phyloP scores from a whole-genome alignment of 2,888 invertebrate species.

The Lingula anatina region DNA sequence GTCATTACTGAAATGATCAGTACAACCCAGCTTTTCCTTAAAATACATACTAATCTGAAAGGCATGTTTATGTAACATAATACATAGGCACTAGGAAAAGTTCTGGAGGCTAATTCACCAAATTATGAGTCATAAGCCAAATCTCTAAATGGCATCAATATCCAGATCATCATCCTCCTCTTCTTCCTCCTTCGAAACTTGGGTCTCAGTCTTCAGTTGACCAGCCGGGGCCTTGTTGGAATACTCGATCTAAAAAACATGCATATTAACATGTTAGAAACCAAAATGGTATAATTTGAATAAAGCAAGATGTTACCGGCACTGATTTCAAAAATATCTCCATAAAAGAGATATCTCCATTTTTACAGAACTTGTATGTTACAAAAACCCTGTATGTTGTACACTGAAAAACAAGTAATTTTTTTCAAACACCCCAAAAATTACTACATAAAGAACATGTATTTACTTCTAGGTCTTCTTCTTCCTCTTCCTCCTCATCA shows the following conservation, averaged over 20 bases:
- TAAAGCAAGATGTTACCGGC: not conserved
- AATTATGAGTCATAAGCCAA: no score
- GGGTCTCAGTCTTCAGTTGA: constrained; percentile 19
- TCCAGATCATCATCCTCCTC: constrained; percentile 52
- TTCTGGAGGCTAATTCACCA: no score
- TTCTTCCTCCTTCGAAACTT: constrained; percentile 69
- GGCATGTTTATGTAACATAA: no score
- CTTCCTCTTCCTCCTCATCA: constrained; percentile 68
- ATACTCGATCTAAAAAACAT: constrained; percentile 32
- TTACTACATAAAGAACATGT: not conserved
- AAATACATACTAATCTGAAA: no score
- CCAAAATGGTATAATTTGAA: not conserved
- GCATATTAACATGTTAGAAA: not conserved
- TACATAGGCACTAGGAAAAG: no score
- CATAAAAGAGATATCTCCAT: not conserved
- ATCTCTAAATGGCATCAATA: constrained; percentile 49
- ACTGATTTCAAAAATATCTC: not conserved
- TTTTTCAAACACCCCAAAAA: no score
- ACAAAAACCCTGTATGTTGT: no score
- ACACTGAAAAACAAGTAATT: no score
- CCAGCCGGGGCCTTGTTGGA: constrained; percentile 37
- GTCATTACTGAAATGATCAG: no score
- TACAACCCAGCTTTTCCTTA: no score
- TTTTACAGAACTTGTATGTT: no score
- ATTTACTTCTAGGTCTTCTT: constrained; percentile 59